Evolutionary conservation across 2,888 invertebrate genomes (phyloP), one percentile per base, ranked within the genome.

Genomic region (Prosopocoilus inquinatus): DNA sequence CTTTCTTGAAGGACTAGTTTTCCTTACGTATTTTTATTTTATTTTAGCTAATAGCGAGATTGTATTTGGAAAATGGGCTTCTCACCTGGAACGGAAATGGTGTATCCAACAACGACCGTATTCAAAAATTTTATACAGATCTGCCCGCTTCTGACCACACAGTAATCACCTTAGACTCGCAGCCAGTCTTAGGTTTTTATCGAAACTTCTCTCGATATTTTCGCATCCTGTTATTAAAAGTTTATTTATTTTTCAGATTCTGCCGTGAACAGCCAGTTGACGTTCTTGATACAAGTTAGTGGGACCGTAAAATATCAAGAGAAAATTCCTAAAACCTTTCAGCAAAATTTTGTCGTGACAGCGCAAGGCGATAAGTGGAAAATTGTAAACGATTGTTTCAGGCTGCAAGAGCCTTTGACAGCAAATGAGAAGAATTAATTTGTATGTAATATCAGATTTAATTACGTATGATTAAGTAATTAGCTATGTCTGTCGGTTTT

Each of bases 21-120:
- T n/a, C n/a, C n/a, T n/a, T 28, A 28, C 7, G 20, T 28, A 28
- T 5, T 28, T 53, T 35, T 45, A 51, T 57, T 59, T 53, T 55
- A 62, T 74, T 76, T 53, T 64, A 88, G 88, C 77, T 89, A 71
- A 86, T 94, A 73, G 83, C 87, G 0, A 88, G 88, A 69, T 78
- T 95, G 41, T 96, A 96, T 71, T 79, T 94, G 66, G 92, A 94
- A 44, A 85, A 86, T 16, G 94, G 90, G 4, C 80, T 89, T n/a
- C 78, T 95, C 49, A 87, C 92, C 43, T 97, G 95, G 96, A 96
- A 96, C 80, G 96, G 96, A 28, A 94, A 93, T 76, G 89, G 89
- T 4, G 82, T 90, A 0, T 84, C 81, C 50, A 94, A 94, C 4
- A 88, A 85, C 68, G 90, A 90, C 34, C 85, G 84, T 59, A 94